phyloP scores from a whole-genome alignment of 2,113 vertebrate species.

The Gallinago media region DNA sequence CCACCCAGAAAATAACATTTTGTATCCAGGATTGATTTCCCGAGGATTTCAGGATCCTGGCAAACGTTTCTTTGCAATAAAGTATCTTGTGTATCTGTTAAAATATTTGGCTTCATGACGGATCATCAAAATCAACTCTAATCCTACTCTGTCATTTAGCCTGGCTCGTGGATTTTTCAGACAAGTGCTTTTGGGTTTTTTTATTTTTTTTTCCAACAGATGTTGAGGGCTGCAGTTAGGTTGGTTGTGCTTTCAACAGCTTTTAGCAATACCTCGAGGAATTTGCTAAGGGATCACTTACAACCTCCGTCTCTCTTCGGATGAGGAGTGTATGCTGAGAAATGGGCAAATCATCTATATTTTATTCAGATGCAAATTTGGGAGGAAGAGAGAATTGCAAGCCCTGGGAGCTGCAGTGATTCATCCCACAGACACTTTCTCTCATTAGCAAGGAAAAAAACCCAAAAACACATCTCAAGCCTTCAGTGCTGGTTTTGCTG shows the following conservation, averaged over 20 bases:
- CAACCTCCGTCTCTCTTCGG: neutral
- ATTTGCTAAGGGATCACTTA: neutral
- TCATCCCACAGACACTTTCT: neutral
- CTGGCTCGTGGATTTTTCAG: neutral
- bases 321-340: neutral
- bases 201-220: neutral
- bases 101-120: neutral
- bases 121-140: neutral
- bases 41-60: neutral
- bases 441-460: neutral
- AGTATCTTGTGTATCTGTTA: neutral
- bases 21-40: neutral
- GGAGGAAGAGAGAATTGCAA: neutral
- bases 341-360: neutral
- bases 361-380: neutral
- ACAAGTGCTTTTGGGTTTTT: neutral
- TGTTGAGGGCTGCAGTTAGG: neutral
- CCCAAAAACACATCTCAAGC: neutral
- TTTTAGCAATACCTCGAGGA: constrained; percentile 12
- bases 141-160: constrained; percentile 3
- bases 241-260: constrained; percentile 10
- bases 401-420: neutral
- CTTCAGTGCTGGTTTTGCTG: neutral
- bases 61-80: neutral
- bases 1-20: neutral